These are phyloP conservation scores for Rissa tridactyla DNA, from an alignment of 2,113 vertebrate genomes.

Conservation along the genomic window DNA sequence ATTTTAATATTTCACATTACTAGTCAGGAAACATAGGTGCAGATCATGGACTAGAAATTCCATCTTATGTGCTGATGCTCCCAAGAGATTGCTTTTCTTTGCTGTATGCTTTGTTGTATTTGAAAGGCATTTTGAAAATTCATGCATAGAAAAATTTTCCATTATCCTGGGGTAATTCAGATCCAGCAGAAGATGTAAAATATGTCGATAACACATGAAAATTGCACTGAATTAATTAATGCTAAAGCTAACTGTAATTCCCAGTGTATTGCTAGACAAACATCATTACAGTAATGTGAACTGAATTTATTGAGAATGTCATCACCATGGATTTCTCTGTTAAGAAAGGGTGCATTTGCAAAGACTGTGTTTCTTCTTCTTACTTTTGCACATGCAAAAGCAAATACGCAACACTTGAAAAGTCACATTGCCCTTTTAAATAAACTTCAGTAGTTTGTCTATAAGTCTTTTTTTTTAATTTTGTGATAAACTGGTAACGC, in stretches of 20 bases:
- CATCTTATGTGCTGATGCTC: background rate
- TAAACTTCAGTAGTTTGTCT: background rate
- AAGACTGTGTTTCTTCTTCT: background rate
- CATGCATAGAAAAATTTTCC: background rate
- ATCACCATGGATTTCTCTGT: background rate
- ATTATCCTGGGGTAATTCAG: background rate
- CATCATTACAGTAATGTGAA: background rate
- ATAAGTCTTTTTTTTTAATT: background rate
- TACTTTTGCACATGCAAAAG: background rate
- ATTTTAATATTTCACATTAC: background rate
- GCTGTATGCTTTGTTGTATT: background rate
- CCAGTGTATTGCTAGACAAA: background rate
- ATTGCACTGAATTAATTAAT: background rate
- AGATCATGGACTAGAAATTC: background rate
- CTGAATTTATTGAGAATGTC: background rate
- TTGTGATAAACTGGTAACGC: background rate
- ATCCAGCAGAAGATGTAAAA: slow-evolving; percentile 3
- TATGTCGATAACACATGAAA: background rate
- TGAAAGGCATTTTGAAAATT: background rate
- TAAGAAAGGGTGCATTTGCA: background rate
- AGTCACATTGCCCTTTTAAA: background rate
- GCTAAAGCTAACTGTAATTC: background rate
- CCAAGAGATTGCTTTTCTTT: background rate
- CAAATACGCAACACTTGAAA: background rate
- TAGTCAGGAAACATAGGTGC: background rate